phyloP scores from a whole-genome alignment of 92 coral and sea anemone species.

The Galaxea fascicularis region DNA sequence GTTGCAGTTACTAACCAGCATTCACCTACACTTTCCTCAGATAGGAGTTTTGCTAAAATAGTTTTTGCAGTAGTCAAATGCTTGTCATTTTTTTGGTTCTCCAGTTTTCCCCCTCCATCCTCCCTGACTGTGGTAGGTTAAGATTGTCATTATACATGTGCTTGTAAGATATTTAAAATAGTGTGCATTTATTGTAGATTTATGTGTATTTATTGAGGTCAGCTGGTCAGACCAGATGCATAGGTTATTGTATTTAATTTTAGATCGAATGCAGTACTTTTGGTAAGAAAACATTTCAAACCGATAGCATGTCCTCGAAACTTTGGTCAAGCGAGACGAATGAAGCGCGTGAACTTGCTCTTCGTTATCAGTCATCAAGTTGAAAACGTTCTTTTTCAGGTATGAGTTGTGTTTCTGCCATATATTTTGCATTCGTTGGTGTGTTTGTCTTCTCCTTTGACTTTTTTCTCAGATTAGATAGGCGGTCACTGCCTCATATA shows the following conservation, averaged over 20 bases:
- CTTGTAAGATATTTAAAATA: constrained; percentile 17
- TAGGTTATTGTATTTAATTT: constrained; percentile 11
- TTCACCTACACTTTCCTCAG: no score
- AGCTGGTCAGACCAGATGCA: constrained; percentile 41
- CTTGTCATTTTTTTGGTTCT: background rate
- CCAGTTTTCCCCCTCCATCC: background rate
- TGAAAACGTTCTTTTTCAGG: no score
- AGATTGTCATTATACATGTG: background rate
- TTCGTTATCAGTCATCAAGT: background rate
- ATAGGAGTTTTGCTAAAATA: no score
- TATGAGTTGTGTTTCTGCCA: no score
- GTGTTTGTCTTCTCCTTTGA: no score
- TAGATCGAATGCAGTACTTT: background rate
- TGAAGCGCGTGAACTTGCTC: background rate
- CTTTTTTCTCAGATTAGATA: no score
- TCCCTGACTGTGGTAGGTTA: background rate
- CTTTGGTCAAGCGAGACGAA: background rate
- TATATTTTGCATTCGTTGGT: no score
- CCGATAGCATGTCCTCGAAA: background rate
- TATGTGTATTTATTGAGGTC: constrained; percentile 40
- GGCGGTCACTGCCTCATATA: no score
- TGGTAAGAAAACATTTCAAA: background rate
- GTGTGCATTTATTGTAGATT: constrained; percentile 15
- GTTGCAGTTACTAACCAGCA: no score
- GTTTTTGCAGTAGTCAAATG: no score